These are phyloP conservation scores for Nebria salina DNA, from an alignment of 2,888 invertebrate species.

Conservation along the genomic window DNA sequence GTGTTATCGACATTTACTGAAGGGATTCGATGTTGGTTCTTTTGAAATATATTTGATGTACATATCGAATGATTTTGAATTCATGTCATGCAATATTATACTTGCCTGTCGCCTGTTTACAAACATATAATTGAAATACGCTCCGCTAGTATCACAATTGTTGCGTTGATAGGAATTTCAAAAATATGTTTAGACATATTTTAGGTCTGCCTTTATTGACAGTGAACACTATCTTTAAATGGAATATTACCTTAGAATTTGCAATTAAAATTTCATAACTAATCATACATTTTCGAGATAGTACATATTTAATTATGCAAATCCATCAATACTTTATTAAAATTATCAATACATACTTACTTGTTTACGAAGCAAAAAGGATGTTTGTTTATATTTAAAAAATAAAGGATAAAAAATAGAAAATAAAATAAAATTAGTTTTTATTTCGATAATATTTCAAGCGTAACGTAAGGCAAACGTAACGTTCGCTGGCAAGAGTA, in stretches of 20 bases:
- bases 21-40: not conserved
- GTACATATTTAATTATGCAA: too few relatives aligned
- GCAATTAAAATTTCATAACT: too few relatives aligned
- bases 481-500: not conserved
- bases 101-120: not conserved
- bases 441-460: constrained; percentile 19
- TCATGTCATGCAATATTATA: too few relatives aligned
- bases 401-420: not conserved
- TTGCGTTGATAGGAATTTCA: too few relatives aligned
- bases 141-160: not conserved
- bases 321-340: too few relatives aligned
- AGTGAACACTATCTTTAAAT: too few relatives aligned
- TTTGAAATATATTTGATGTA: not conserved
- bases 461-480: constrained; percentile 20
- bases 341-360: not conserved
- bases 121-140: not conserved
- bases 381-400: not conserved
- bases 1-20: not conserved
- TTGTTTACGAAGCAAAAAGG: not conserved
- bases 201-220: too few relatives aligned
- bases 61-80: not conserved
- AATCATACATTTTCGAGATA: too few relatives aligned
- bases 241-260: too few relatives aligned
- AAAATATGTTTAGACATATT: too few relatives aligned
- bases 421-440: not conserved